Percentiles rank a stretch among this genome's conserved stretches.
Evolutionary conservation across 2,888 invertebrate genomes (phyloP).

Genomic region (Geophilus truncorum): DNA sequence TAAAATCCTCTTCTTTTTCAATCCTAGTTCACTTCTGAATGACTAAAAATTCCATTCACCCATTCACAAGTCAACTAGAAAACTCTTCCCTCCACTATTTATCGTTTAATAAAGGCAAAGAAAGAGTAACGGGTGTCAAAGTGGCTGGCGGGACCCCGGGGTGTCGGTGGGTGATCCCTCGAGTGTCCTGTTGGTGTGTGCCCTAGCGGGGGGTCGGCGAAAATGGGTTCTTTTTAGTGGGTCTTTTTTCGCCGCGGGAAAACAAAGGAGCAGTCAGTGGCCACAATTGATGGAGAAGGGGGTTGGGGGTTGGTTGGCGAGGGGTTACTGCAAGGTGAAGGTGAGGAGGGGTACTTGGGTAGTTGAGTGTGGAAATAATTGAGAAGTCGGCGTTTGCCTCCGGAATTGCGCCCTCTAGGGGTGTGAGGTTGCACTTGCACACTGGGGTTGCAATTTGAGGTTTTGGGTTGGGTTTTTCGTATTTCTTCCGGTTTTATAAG

Average conservation of each 20-base stretch:
- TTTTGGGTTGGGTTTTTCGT: background rate
- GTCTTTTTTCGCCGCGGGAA: background rate
- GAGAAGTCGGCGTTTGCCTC: background rate
- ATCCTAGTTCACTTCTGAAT: too few relatives aligned
- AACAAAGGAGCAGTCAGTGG: background rate
- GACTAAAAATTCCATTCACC: too few relatives aligned
- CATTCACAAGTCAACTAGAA: too few relatives aligned
- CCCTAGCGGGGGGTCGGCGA: background rate
- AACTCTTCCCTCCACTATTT: too few relatives aligned
- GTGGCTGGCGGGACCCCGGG: background rate
- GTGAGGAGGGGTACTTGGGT: too few relatives aligned
- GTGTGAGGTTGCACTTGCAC: background rate
- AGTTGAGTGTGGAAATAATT: slow-evolving; percentile 8
- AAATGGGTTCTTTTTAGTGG: background rate
- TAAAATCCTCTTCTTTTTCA: too few relatives aligned
- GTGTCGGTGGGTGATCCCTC: background rate
- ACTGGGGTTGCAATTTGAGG: background rate
- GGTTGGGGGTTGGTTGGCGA: background rate
- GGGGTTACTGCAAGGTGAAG: background rate
- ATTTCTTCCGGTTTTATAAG: too few relatives aligned
- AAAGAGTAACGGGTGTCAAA: background rate
- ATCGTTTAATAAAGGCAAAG: too few relatives aligned
- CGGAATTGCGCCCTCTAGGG: background rate
- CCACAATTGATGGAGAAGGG: background rate
- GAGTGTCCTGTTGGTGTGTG: background rate